These are phyloP conservation scores for Atlantisia rogersi DNA, from an alignment of 2,113 vertebrate genomes.

Conservation along the genomic window DNA sequence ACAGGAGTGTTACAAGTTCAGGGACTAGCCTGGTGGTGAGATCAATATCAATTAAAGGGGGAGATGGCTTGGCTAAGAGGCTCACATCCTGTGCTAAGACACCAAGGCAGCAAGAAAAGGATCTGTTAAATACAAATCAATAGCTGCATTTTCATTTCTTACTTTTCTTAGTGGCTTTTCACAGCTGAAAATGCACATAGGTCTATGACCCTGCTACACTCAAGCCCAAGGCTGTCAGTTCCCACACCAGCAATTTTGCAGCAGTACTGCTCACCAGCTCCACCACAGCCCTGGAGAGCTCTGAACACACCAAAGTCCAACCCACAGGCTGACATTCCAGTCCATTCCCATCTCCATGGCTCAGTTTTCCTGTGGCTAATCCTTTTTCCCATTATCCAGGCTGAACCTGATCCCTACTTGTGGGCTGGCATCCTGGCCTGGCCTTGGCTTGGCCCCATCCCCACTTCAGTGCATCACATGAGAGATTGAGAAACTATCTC, in stretches of 20 bases:
- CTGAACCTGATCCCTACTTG: background rate
- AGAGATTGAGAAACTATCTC: background rate
- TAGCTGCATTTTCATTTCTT: background rate
- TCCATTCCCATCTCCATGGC: too few relatives aligned
- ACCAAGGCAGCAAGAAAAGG: background rate
- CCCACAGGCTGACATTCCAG: background rate
- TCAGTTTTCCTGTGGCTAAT: background rate
- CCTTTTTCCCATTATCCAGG: background rate
- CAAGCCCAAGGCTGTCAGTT: background rate
- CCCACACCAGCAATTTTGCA: background rate
- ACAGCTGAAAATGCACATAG: background rate
- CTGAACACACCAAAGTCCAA: background rate
- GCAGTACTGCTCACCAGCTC: background rate
- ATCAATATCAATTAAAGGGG: slow-evolving; percentile 37
- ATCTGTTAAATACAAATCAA: background rate
- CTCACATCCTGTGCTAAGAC: background rate
- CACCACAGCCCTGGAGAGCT: accelerated
- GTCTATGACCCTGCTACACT: background rate
- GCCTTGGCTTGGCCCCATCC: background rate
- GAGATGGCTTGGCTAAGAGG: background rate
- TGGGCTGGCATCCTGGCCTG: background rate
- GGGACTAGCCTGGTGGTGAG: background rate
- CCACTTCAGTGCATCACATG: background rate
- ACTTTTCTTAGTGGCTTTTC: background rate
- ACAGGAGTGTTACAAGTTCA: background rate